Conservation (phyloP, 2,797 vertebrate species). For the Remorina albescens region DNA sequence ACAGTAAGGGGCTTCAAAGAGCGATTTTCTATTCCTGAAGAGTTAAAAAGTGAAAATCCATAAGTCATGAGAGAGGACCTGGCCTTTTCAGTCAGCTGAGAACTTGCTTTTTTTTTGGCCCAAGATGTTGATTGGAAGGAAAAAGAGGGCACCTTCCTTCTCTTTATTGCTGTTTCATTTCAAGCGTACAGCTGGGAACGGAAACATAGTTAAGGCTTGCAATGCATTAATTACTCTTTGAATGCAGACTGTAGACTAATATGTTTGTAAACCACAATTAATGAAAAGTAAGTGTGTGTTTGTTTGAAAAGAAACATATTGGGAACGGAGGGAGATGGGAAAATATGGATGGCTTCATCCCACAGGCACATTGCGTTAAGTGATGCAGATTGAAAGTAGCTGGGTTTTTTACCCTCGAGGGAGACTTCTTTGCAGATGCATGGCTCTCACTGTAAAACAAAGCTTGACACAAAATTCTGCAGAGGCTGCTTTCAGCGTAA, state of each 20-base stretch:
- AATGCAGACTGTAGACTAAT: conserved; percentile 29
- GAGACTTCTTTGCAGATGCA: conserved; percentile 16
- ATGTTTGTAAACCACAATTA: conserved; percentile 45
- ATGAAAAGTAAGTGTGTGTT: conserved; percentile 31
- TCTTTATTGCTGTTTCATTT: conserved; percentile 35
- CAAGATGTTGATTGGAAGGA: conserved; percentile 72
- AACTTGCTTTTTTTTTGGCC: conserved; percentile 68
- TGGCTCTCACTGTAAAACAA: conserved; percentile 20
- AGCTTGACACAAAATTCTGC: conserved; percentile 26
- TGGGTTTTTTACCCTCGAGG: conserved; percentile 23
- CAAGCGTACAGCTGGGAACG: conserved; percentile 34
- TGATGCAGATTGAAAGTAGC: conserved; percentile 41
- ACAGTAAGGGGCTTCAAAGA: conserved; percentile 45
- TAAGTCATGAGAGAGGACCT: conserved; percentile 60
- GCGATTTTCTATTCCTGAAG: conserved; percentile 51
- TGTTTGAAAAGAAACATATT: conserved; percentile 31
- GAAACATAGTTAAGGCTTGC: conserved; percentile 50
- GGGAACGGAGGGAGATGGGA: neutral
- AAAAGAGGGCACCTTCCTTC: conserved; percentile 53
- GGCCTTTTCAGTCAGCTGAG: conserved; percentile 72
- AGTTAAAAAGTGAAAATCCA: conserved; percentile 64
- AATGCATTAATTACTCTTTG: conserved; percentile 51
- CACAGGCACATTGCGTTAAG: conserved; percentile 44
- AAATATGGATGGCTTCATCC: conserved; percentile 27
- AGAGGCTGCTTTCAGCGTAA: conserved; percentile 43